A percentile compares a stretch with the other conserved stretches of the same genome.
Conservation (phyloP, 2,888 invertebrate genomes). For the Saturnia pavonia region DNA sequence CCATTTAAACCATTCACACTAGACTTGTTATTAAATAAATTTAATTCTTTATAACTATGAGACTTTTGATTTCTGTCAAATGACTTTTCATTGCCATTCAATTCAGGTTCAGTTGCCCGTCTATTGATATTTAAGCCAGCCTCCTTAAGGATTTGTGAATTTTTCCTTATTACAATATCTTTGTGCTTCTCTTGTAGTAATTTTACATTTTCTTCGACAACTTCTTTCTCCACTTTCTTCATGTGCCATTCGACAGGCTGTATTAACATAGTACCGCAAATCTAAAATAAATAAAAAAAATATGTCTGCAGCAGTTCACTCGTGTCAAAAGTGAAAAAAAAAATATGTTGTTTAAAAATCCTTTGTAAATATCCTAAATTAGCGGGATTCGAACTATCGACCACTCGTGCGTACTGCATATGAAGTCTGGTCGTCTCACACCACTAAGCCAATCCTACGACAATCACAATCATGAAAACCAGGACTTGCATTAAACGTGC, state of each 20-base stretch:
- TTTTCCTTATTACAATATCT: conserved; percentile 52
- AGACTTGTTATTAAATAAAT: conserved; percentile 38
- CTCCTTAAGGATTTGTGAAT: conserved; percentile 33
- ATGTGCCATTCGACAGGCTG: conserved; percentile 83
- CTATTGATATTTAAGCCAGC: conserved; percentile 34
- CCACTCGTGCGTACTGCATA: too few relatives aligned
- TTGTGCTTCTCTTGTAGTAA: conserved; percentile 59
- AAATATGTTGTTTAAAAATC: too few relatives aligned
- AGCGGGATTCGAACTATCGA: too few relatives aligned
- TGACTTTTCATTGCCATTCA: conserved; percentile 38
- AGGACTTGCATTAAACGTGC: too few relatives aligned
- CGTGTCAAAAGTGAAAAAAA: too few relatives aligned
- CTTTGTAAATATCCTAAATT: too few relatives aligned
- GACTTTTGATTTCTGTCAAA: conserved; percentile 38
- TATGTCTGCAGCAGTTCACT: too few relatives aligned
- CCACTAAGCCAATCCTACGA: too few relatives aligned
- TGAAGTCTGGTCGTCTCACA: too few relatives aligned
- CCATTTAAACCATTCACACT: conserved; percentile 49
- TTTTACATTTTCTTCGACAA: conserved; percentile 58
- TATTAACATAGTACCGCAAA: conserved; percentile 81
- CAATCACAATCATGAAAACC: too few relatives aligned
- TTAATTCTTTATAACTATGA: conserved; percentile 51
- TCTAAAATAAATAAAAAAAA: conserved; percentile 50
- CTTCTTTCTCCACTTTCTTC: conserved; percentile 66
- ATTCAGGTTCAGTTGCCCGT: conserved; percentile 37